Evolutionary conservation across 2,797 vertebrate species (phyloP).

Genomic region (Macropodus opercularis): DNA sequence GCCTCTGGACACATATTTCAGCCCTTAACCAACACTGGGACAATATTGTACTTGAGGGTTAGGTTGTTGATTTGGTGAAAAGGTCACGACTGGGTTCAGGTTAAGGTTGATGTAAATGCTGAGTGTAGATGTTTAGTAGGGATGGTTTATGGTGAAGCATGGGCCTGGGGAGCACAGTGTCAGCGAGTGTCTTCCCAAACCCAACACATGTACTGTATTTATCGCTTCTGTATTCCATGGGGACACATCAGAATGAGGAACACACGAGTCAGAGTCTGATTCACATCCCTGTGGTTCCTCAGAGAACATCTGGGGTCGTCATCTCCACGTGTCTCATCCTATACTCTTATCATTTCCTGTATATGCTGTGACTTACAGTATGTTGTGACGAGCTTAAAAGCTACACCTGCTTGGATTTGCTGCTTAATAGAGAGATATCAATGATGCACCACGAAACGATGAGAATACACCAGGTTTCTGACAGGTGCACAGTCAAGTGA

Average conservation of each 20-base stretch:
- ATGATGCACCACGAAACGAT: constrained; percentile 2
- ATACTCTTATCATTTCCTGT: constrained; percentile 52
- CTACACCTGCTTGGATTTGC: constrained; percentile 24
- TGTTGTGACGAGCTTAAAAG: constrained; percentile 49
- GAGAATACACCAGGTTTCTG: constrained; percentile 10
- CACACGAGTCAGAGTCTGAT: constrained; percentile 71
- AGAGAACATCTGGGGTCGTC: constrained; percentile 73
- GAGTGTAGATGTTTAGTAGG: background rate
- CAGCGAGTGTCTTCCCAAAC: background rate
- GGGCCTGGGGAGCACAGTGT: background rate
- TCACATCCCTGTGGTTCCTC: constrained; percentile 67
- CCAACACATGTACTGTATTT: constrained; percentile 11
- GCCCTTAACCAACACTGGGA: background rate
- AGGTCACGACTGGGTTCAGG: background rate
- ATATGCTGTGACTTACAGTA: constrained; percentile 52
- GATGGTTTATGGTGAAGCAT: background rate
- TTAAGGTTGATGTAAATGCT: background rate
- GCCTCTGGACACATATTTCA: background rate
- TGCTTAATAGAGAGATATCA: constrained; percentile 5
- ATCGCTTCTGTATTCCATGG: constrained; percentile 36
- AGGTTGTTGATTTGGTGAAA: background rate
- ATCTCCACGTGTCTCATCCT: constrained; percentile 64
- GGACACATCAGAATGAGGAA: constrained; percentile 65
- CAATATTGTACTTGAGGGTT: background rate
- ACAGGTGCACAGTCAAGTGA: constrained; percentile 18